Base-by-base conservation (phyloP, 2,888 invertebrate species). In the Heliconius hortense region DNA sequence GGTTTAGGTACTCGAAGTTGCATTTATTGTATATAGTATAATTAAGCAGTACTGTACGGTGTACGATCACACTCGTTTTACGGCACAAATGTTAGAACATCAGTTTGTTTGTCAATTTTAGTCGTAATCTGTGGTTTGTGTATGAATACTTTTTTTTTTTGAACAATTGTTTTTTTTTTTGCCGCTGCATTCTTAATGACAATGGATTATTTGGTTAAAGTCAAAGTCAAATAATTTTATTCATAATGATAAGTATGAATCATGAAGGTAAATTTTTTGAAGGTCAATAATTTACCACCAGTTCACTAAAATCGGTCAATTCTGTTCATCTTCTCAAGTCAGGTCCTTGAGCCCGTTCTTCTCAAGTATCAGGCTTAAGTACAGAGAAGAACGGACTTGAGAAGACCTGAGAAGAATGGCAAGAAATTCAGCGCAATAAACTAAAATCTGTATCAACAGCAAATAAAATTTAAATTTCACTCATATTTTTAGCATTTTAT, bases 11-110 rank as follows among this genome's bases (percentile, higher is more conserved):
- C 89, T 87, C 88, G 88, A 89, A 87, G 89, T 92, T 92, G 93
- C 93, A 93, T 93, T 90, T 92, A 93, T 90, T 94, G 94, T 94
- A 94, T 89, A 94, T 93, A 94, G 90, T 87, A 84, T 90, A 89
- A 87, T 84, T 91, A 91, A 90, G 89, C 84, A 88, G 87, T 91
- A 92, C 86, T 87, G 87, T 91, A 89, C 88, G 89, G 90, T 92
- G 90, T 91, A 88, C 78, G 85, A 88, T 56, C 91, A 93, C 94
- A 94, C 94, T 94, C 93, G 94, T 94, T 94, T 93, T 93, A 90
- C 88, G 90, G 93, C 94, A 93, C 94, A 94, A 93, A 90, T 90
- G 89, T 92, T 93, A 92, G 90, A 87, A 86, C 85, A 88, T 87
- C 87, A 85, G 86, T 92, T 93, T 88, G 88, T 91, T 93, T 92